Evolutionary conservation across 2,113 vertebrate species (phyloP).

Genomic region (Silurus glanis): DNA sequence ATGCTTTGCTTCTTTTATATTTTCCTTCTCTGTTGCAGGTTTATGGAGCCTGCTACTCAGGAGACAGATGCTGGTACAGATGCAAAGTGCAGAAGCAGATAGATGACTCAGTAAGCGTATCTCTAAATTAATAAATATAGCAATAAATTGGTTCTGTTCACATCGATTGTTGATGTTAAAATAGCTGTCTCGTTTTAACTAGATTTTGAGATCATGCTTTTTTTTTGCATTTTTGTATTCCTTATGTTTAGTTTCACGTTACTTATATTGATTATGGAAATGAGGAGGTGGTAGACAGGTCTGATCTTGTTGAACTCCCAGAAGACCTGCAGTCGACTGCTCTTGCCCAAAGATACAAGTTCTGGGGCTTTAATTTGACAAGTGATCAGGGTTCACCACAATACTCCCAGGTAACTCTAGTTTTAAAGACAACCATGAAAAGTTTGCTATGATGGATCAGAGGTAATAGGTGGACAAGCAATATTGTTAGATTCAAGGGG

Average conservation of each 20-base stretch:
- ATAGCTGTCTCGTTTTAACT: not conserved
- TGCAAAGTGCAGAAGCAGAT: constrained; percentile 71
- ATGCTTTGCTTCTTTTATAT: not conserved
- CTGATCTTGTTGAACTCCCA: constrained; percentile 75
- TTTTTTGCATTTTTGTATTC: not conserved
- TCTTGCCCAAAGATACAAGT: constrained; percentile 72
- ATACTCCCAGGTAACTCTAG: constrained; percentile 67
- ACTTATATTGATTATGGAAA: constrained; percentile 81
- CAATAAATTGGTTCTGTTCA: not conserved
- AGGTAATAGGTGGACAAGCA: no score
- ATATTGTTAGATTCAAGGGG: not conserved
- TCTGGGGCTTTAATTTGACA: constrained; percentile 73
- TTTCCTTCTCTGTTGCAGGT: constrained; percentile 60
- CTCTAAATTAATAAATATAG: not conserved
- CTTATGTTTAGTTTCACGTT: constrained; percentile 58
- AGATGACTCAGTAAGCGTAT: constrained; percentile 70
- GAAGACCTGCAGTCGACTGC: constrained; percentile 61
- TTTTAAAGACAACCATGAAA: not conserved
- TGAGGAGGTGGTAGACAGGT: constrained; percentile 69
- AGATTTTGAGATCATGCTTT: not conserved
- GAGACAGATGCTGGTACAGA: constrained; percentile 80
- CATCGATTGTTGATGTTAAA: not conserved
- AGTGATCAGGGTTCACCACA: constrained; percentile 64
- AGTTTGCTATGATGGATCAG: not conserved
- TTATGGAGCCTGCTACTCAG: constrained; percentile 78